These are phyloP conservation scores for Mesorhabditis belari DNA, from an alignment of 2,888 invertebrate species.

Conservation along the genomic window DNA sequence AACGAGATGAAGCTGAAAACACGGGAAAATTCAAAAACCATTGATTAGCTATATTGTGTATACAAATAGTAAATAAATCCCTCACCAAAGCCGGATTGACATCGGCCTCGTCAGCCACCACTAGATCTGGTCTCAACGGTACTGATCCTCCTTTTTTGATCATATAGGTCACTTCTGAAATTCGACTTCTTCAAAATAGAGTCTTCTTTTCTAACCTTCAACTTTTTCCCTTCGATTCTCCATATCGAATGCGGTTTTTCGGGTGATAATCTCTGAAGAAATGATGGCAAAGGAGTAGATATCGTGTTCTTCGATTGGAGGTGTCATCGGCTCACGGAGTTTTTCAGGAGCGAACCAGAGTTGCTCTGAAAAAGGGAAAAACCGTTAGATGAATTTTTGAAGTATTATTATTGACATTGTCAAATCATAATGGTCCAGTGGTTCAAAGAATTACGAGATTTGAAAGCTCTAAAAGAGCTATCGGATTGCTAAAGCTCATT, in stretches of 20 bases:
- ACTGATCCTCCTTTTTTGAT: constrained; percentile 35
- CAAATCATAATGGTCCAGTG: no score
- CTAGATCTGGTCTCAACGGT: constrained; percentile 26
- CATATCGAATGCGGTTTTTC: constrained; percentile 43
- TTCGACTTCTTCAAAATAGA: neutral
- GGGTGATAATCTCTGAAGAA: constrained; percentile 44
- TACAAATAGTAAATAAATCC: neutral
- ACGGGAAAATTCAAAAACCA: neutral
- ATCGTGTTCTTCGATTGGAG: constrained; percentile 33
- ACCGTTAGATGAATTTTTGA: neutral
- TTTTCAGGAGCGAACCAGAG: constrained; percentile 48
- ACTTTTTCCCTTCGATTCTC: constrained; percentile 28
- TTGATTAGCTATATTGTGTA: neutral
- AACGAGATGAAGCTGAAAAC: constrained; percentile 37
- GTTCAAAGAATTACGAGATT: no score
- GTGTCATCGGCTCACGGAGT: constrained; percentile 20
- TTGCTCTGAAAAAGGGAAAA: constrained; percentile 9
- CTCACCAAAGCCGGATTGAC: constrained; percentile 36
- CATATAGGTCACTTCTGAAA: constrained; percentile 41
- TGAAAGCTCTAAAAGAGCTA: no score
- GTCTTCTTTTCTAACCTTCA: constrained; percentile 11
- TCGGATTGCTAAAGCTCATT: no score
- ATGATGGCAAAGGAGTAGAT: constrained; percentile 48
- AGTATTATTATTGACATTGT: neutral
- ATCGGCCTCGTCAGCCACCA: constrained; percentile 21